These are phyloP conservation scores for Mythimna albipuncta DNA, from an alignment of 2,888 invertebrate species.

Conservation along the genomic window DNA sequence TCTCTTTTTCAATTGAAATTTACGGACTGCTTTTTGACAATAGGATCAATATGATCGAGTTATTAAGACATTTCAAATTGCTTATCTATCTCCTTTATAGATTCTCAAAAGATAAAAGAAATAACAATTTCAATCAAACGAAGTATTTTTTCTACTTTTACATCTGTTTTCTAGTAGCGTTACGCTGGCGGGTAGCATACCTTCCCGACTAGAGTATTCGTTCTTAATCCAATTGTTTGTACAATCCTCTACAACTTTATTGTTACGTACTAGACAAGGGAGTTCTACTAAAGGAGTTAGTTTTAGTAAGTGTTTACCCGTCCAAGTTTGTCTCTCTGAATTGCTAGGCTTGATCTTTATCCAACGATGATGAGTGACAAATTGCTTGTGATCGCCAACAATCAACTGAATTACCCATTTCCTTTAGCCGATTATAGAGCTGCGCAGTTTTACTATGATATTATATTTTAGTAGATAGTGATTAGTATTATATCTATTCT, in stretches of 20 bases:
- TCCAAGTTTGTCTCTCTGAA: constrained; percentile 11
- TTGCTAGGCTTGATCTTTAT: constrained; percentile 27
- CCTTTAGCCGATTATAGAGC: constrained; percentile 26
- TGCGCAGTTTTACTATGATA: constrained; percentile 5
- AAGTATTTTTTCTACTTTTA: constrained; percentile 24
- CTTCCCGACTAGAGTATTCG: constrained; percentile 27
- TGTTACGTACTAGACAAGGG: constrained; percentile 29
- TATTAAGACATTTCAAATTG: constrained; percentile 14
- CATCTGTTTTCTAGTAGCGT: constrained; percentile 31
- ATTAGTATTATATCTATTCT: background rate
- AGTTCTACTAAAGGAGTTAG: constrained; percentile 29
- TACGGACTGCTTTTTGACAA: constrained; percentile 9
- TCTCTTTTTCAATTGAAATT: background rate
- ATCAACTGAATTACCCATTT: constrained; percentile 35
- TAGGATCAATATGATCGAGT: background rate
- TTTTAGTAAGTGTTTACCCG: constrained; percentile 21
- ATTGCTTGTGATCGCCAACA: constrained; percentile 27
- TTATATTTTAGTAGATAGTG: background rate
- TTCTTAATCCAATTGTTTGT: constrained; percentile 56
- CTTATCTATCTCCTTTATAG: background rate
- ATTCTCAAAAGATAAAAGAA: constrained; percentile 23
- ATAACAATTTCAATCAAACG: constrained; percentile 26
- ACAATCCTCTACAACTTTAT: constrained; percentile 40
- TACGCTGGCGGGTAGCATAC: constrained; percentile 26
- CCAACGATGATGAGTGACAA: constrained; percentile 28